A percentile compares a stretch with the other conserved stretches of the same genome.
These are phyloP conservation scores for Cygnus atratus DNA, from an alignment of 2,113 vertebrate species.

Conservation along the genomic window DNA sequence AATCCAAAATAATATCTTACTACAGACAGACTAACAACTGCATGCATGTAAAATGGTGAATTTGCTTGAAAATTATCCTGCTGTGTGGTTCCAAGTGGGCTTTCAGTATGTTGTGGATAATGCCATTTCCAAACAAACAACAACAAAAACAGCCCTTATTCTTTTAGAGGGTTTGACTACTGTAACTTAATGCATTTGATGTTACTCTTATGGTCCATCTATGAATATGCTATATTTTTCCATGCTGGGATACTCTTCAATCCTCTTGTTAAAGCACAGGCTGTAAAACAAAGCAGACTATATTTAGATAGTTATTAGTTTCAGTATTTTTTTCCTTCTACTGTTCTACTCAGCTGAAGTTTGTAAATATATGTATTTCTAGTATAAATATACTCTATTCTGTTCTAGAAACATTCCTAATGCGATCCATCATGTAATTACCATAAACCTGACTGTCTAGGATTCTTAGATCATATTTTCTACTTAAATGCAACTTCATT, in stretches of 20 bases:
- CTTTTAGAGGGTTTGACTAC: neutral
- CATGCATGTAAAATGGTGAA: neutral
- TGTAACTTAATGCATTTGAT: neutral
- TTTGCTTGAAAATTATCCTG: neutral
- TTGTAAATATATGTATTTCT: neutral
- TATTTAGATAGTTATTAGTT: neutral
- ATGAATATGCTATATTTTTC: neutral
- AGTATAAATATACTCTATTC: neutral
- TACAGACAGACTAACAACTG: neutral
- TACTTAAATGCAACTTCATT: neutral
- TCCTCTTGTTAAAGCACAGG: neutral
- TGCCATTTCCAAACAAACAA: neutral
- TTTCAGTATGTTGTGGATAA: neutral
- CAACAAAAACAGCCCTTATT: neutral
- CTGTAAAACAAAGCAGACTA: neutral
- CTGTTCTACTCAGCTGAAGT: neutral
- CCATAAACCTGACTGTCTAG: neutral
- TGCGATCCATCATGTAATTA: neutral
- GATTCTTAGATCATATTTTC: neutral
- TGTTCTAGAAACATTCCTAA: neutral
- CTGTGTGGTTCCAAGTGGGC: neutral
- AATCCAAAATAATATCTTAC: neutral
- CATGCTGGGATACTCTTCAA: neutral
- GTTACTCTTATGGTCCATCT: neutral
- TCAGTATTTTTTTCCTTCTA: neutral